Evolutionary conservation across 2,797 vertebrate genomes (phyloP), one percentile per base, ranked within the genome.

Genomic region (Amblyopsis hoosieri): DNA sequence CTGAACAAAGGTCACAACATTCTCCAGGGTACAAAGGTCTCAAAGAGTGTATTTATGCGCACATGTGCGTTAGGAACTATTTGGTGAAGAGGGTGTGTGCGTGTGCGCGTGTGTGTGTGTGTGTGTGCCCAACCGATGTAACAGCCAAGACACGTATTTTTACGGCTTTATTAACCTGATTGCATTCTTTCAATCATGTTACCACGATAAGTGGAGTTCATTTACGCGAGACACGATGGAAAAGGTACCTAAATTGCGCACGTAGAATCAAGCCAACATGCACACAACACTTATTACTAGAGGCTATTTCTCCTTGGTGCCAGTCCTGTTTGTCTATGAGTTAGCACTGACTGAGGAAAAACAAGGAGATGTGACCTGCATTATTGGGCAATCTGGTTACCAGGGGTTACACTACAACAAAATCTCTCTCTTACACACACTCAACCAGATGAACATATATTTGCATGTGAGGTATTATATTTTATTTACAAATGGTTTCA

Each of bases 11-110:
- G 83, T 83, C 78, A 75, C 62, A 69, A 17, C 12, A 54, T 73
- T 75, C 70, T 80, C 66, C 65, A 29, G 49, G 80, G 86, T 84
- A 86, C 89, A 90, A 91, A 92, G 89, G 86, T 90, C 87, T 80
- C 46, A 62, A 14, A 75, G 82, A 80, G 79, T 75, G 81, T 80
- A 79, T 83, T 69, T 65, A 63, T 60, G 31, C 60, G 31, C 56
- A 63, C 58, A 29, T 66, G 63, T 60, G 67, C 64, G 65, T 65
- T 67, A 58, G 54, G 42, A 33, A 60, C 37, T 59, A 61, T 72
- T 59, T 56, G 66, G 51, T 46, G 57, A 54, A 64, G 45, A 55
- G 50, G 46, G 29, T 55, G 23, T 62, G 66, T 51, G 46, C 51
- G 52, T 62, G 42, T 61, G 57, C 60, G 23, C 55, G 66, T 50